Conservation (phyloP, 2,797 vertebrate genomes). For the Mus minutoides region DNA sequence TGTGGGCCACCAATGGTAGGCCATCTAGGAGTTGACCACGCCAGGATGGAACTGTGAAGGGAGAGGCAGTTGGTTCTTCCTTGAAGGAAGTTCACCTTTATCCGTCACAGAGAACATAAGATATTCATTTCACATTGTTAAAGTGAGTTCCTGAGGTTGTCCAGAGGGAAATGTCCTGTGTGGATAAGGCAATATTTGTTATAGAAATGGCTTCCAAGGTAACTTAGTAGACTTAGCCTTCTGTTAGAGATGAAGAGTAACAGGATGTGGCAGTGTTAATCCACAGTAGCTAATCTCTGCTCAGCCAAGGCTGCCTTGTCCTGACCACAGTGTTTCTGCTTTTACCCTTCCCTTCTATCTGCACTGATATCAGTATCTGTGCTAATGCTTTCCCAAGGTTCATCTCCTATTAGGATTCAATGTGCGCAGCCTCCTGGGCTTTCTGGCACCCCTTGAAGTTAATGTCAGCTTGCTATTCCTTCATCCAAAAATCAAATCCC, state of each 20-base stretch:
- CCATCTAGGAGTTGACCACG: neutral
- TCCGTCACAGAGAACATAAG: neutral
- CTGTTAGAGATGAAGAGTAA: neutral
- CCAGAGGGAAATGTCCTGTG: neutral
- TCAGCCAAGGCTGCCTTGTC: neutral
- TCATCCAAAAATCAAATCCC: neutral
- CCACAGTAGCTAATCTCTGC: neutral
- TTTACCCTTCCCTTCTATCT: neutral
- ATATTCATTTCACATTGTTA: neutral
- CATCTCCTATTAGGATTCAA: neutral
- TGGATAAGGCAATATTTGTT: neutral
- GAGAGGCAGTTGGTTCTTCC: neutral
- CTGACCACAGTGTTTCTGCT: neutral
- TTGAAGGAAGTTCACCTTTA: neutral
- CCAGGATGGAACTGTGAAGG: neutral
- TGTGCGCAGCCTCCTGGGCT: neutral
- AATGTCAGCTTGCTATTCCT: neutral
- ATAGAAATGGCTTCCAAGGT: neutral
- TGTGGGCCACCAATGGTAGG: neutral
- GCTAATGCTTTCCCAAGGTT: neutral
- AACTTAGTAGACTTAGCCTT: neutral
- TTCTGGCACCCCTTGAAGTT: neutral
- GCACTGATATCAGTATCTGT: neutral
- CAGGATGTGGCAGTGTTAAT: conserved; percentile 10
- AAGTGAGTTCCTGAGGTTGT: neutral